phyloP scores from a whole-genome alignment of 2,797 vertebrate species.

The Myotis vivesi region DNA sequence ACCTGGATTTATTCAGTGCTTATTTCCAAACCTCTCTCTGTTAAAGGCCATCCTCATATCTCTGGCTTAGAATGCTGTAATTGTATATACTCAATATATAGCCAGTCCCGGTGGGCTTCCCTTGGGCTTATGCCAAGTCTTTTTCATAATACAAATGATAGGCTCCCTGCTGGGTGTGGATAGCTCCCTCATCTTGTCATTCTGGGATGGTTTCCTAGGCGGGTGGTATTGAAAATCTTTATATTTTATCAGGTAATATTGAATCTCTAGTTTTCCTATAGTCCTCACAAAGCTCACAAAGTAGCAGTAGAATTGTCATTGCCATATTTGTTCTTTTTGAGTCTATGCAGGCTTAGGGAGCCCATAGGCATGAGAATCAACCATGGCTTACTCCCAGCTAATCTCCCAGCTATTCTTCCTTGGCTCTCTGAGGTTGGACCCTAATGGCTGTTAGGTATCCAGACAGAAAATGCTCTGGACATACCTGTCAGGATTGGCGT shows the following conservation, averaged over 20 bases:
- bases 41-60: background rate
- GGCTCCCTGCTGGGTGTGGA: background rate
- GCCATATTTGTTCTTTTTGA: background rate
- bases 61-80: background rate
- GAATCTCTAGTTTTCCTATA: background rate
- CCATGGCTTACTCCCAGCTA: background rate
- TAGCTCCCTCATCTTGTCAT: background rate
- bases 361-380: background rate
- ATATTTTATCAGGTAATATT: background rate
- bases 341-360: background rate
- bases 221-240: background rate
- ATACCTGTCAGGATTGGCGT: background rate
- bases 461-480: background rate
- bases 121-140: background rate
- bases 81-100: background rate
- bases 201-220: background rate
- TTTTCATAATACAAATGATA: background rate
- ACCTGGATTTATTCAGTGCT: background rate
- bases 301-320: background rate
- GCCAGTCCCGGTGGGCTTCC: background rate
- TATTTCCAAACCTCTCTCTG: background rate
- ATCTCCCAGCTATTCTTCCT: conserved; percentile 1
- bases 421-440: background rate
- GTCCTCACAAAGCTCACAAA: background rate
- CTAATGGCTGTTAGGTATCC: background rate